A percentile compares a stretch with the other conserved stretches of the same genome.
Conservation (phyloP, 2,113 vertebrate species). For the Anarhynchus alexandrinus region DNA sequence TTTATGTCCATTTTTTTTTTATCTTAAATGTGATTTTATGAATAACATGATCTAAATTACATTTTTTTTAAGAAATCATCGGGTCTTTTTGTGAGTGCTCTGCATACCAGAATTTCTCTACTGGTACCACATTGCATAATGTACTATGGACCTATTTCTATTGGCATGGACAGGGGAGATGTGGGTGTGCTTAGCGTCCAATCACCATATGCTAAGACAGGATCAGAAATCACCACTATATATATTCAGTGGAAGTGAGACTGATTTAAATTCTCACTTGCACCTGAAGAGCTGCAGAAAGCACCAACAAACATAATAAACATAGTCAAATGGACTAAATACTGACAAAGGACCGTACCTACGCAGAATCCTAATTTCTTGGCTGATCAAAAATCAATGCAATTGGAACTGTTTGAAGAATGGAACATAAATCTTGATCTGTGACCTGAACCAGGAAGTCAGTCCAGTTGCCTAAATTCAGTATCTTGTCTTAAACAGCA, state of each 20-base stretch:
- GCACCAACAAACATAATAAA: background rate
- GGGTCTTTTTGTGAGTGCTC: accelerated
- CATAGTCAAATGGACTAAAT: background rate
- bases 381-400: background rate
- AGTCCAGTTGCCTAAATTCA: background rate
- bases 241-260: background rate
- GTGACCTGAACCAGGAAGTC: background rate
- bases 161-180: background rate
- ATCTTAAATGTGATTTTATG: background rate
- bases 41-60: background rate
- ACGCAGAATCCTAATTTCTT: background rate
- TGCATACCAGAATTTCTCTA: background rate
- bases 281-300: background rate
- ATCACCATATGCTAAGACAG: background rate
- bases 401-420: background rate
- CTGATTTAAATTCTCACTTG: background rate
- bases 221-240: background rate
- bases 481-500: background rate
- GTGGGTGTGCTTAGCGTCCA: background rate
- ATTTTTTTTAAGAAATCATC: background rate
- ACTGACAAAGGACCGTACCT: background rate
- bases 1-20: background rate
- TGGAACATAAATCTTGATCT: background rate
- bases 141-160: background rate
- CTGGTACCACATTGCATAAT: accelerated